A percentile compares a stretch with the other conserved stretches of the same genome.
Evolutionary conservation across 2,888 invertebrate genomes (phyloP).

Genomic region (Amblyjoppa proteus): DNA sequence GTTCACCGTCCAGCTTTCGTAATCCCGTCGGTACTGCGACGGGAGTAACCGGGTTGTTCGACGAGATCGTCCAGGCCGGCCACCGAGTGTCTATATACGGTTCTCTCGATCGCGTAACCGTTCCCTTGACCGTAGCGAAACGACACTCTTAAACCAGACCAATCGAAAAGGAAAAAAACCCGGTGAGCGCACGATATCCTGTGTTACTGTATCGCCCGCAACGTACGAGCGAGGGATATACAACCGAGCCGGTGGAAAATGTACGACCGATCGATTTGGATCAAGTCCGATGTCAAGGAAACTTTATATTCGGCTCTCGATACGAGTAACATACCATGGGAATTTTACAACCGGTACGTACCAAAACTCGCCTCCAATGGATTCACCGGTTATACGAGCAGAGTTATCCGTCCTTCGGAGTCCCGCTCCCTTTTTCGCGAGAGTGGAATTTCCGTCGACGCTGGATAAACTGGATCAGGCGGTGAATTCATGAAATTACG

Average conservation of each 20-base stretch:
- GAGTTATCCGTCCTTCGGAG: constrained; percentile 36
- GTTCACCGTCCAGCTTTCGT: constrained; percentile 27
- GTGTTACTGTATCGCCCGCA: constrained; percentile 6
- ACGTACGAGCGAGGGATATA: constrained; percentile 12
- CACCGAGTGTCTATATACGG: not conserved
- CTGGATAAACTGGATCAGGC: constrained; percentile 23
- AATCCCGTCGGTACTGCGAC: constrained; percentile 30
- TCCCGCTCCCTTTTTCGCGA: not conserved
- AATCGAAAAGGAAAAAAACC: constrained; percentile 30
- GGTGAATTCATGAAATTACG: constrained; percentile 9
- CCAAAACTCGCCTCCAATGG: constrained; percentile 42
- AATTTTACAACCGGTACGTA: constrained; percentile 55
- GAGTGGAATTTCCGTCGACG: constrained; percentile 41
- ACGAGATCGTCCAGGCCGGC: not conserved
- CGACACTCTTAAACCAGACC: constrained; percentile 33
- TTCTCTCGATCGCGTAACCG: constrained; percentile 4
- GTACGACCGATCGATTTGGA: constrained; percentile 19
- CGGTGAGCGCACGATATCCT: constrained; percentile 19
- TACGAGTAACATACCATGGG: constrained; percentile 29
- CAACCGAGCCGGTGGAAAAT: constrained; percentile 2
- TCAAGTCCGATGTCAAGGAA: constrained; percentile 48
- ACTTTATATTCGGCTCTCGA: constrained; percentile 45
- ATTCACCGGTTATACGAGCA: constrained; percentile 30
- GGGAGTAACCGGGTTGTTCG: constrained; percentile 39
- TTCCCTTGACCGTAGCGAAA: constrained; percentile 18